Evolutionary conservation across 2,888 invertebrate species (phyloP).

Genomic region (Mythimna albipuncta): DNA sequence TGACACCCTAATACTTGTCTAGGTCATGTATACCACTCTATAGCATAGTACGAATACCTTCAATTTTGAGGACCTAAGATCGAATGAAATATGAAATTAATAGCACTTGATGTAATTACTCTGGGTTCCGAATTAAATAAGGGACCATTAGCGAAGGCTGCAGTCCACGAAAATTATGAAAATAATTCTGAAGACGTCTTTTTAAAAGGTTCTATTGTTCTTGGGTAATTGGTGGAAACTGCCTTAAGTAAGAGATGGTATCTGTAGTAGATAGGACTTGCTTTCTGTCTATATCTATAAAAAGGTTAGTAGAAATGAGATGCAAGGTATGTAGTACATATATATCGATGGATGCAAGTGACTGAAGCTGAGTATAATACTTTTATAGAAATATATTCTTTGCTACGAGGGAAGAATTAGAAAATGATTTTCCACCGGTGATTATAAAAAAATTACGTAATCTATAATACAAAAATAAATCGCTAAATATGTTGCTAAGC

Average conservation of each 20-base stretch:
- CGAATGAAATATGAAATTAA: conserved; percentile 84
- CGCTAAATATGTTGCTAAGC: too few relatives aligned
- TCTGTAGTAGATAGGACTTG: conserved; percentile 16
- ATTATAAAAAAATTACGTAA: too few relatives aligned
- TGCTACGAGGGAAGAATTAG: not conserved
- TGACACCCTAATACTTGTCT: conserved; percentile 10
- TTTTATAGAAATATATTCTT: not conserved
- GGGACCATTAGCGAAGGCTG: conserved; percentile 79
- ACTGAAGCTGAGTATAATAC: not conserved
- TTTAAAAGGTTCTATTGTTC: conserved; percentile 77
- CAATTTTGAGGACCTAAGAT: conserved; percentile 75
- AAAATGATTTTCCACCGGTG: not conserved
- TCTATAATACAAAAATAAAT: too few relatives aligned
- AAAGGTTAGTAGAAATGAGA: not conserved
- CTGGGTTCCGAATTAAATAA: conserved; percentile 80
- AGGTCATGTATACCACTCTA: conserved; percentile 30
- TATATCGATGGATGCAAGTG: conserved; percentile 7
- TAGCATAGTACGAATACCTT: conserved; percentile 67
- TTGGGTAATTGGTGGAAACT: conserved; percentile 71
- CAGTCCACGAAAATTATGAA: conserved; percentile 73
- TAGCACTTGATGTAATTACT: conserved; percentile 85
- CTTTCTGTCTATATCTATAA: not conserved
- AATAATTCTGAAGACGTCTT: conserved; percentile 77
- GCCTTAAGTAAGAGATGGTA: conserved; percentile 17
- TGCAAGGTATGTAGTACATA: too few relatives aligned